These are phyloP conservation scores for Euglossa dilemma DNA, from an alignment of 1,140 invertebrate genomes.

Conservation along the genomic window DNA sequence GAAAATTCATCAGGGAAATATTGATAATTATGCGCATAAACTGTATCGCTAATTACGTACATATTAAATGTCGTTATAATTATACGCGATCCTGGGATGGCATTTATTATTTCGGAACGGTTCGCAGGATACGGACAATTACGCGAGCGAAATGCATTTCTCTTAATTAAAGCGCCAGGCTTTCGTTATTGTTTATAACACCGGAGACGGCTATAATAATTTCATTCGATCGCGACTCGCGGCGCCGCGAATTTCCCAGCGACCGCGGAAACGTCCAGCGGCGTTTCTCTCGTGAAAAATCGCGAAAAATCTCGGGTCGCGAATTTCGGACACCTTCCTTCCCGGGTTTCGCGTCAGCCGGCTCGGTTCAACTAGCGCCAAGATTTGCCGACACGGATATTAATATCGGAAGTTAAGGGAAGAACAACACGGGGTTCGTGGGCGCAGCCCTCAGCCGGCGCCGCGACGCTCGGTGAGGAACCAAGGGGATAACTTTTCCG, in stretches of 20 bases:
- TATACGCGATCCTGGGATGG: background rate
- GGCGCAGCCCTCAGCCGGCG: background rate
- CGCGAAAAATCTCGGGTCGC: too few species aligned
- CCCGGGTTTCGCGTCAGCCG: too few species aligned
- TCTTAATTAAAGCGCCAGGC: conserved; percentile 43
- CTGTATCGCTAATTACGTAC: conserved; percentile 41
- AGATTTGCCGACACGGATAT: too few species aligned
- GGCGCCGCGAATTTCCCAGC: too few species aligned
- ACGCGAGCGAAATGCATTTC: conserved; percentile 27
- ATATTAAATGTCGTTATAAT: conserved; percentile 43
- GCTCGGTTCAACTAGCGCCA: too few species aligned
- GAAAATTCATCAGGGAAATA: conserved; percentile 6
- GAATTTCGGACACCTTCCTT: too few species aligned
- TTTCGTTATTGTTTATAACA: conserved; percentile 39
- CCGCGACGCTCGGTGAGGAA: background rate
- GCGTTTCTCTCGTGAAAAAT: too few species aligned
- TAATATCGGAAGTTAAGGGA: background rate
- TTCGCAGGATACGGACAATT: conserved; percentile 19
- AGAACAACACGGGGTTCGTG: background rate
- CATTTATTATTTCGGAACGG: conserved; percentile 41
- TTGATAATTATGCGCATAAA: conserved; percentile 38
- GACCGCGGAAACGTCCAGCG: too few species aligned
- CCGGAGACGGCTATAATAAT: conserved; percentile 25
- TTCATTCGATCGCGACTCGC: conserved; percentile 1
- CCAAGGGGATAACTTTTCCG: background rate